These are phyloP conservation scores for Sebastes melanostomus DNA, from an alignment of 2,797 vertebrate genomes.

Conservation along the genomic window DNA sequence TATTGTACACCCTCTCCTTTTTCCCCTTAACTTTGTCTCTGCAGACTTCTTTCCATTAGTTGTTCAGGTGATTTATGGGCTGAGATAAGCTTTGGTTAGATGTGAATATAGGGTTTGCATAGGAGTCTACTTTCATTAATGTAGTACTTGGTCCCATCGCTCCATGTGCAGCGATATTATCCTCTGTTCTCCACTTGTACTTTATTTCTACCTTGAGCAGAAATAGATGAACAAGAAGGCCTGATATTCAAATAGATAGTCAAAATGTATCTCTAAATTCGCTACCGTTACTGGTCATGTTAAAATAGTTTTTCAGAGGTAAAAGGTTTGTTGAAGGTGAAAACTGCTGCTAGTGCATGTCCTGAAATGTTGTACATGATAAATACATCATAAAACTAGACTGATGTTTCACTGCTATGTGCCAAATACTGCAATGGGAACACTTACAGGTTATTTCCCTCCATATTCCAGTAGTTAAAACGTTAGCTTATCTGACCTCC, in stretches of 20 bases:
- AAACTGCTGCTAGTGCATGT: neutral
- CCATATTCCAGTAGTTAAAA: neutral
- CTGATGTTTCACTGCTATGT: neutral
- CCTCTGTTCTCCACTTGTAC: neutral
- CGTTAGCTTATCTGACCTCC: conserved; percentile 16
- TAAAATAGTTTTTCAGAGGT: neutral
- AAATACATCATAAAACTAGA: neutral
- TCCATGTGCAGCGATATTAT: neutral
- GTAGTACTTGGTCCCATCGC: neutral
- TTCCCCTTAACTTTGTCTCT: neutral
- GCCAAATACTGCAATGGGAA: neutral
- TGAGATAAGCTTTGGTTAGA: conserved; percentile 27
- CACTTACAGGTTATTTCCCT: neutral
- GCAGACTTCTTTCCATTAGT: conserved; percentile 22
- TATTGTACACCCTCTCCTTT: neutral
- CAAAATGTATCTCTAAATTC: neutral
- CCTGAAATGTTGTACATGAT: neutral
- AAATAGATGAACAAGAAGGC: neutral
- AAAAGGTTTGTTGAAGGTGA: neutral
- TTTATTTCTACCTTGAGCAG: neutral
- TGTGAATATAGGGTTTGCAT: conserved; percentile 1
- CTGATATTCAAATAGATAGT: neutral
- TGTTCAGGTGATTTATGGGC: conserved; percentile 32
- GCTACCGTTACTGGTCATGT: neutral
- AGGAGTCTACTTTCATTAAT: conserved; percentile 11